Percentiles rank a stretch among this genome's conserved stretches.
These are phyloP conservation scores for Chloroceryle amazona DNA, from an alignment of 2,797 vertebrate species.

Conservation along the genomic window DNA sequence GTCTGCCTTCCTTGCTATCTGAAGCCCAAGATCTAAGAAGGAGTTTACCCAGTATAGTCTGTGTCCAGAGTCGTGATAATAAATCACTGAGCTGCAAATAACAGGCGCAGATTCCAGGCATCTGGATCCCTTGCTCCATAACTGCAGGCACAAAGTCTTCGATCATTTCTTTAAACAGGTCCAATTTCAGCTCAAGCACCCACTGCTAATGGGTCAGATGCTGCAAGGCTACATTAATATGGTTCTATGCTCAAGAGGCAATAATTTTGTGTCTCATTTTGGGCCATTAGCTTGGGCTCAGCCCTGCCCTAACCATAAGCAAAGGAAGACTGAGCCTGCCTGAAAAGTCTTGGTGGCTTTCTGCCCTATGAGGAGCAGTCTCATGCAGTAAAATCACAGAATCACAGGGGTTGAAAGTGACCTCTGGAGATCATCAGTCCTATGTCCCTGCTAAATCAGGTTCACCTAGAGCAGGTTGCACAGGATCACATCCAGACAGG, in stretches of 20 bases:
- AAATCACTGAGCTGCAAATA: constrained; percentile 31
- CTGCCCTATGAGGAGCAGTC: background rate
- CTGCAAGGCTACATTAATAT: background rate
- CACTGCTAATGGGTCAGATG: fast-evolving
- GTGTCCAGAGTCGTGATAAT: constrained; percentile 4
- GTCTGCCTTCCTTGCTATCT: constrained; percentile 27
- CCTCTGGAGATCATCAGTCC: background rate
- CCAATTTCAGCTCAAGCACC: background rate
- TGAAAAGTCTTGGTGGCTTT: background rate
- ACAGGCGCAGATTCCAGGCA: constrained; percentile 20
- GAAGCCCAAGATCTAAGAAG: constrained; percentile 1
- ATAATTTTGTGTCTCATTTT: background rate
- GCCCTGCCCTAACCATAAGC: background rate
- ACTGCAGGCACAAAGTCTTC: background rate
- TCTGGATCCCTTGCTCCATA: background rate
- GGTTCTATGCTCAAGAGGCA: background rate
- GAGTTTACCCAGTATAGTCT: constrained; percentile 5
- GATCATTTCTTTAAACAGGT: background rate
- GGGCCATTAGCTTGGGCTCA: background rate
- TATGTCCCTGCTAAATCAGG: background rate
- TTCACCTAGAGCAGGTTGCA: background rate
- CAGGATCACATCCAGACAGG: background rate
- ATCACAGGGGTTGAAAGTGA: background rate
- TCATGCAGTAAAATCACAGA: background rate
- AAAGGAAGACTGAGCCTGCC: background rate